Base-by-base conservation (phyloP, 2,888 invertebrate species). In the Sussaba pulchella region DNA sequence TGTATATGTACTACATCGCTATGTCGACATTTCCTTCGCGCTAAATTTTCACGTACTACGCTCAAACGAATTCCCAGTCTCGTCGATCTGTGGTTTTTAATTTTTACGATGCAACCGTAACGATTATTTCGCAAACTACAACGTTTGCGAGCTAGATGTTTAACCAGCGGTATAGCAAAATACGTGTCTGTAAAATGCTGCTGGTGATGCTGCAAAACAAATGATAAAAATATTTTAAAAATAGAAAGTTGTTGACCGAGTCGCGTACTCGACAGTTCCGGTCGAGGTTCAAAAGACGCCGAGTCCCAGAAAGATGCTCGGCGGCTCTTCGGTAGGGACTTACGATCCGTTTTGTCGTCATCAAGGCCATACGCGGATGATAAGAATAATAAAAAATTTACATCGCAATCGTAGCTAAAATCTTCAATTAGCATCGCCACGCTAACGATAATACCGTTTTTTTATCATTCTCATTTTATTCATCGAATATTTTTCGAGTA, bases 221-320 rank as follows among this genome's bases (percentile, higher is more conserved):
- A 41, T 43, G 24, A 69, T 0, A 43, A 31, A 31, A 2, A 31
- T 5, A 31, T 31, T 31, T 2, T 31, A 5, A 6, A n/a, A n/a
- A n/a, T n/a, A 6, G 31, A 31, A 31, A 57, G 43, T 57, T 63
- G 75, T 70, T 81, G 71, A 71, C 81, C 81, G 75, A 78, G 66
- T 81, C 71, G 71, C 61, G 72, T 12, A 67, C 71, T 72, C 66
- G 54, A 24, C 59, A 63, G 17, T 6, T 14, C 12, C 21, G 24
- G 26, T 52, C 69, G 52, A 67, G 59, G n/a, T 52, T 61, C 66
- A 63, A 77, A 77, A 73, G 41, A 45, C 24, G 57, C 61, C 74
- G 71, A 52, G 66, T 71, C 59, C n/a, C n/a, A 66, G 14, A 6
- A 31, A 70, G 61, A 75, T 61, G 57, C 17, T 43, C 43, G n/a